A percentile compares a stretch with the other conserved stretches of the same genome.
These are phyloP conservation scores for Hermaeophaga mercurialis DNA, from an alignment of 2,888 invertebrate species.

Conservation along the genomic window DNA sequence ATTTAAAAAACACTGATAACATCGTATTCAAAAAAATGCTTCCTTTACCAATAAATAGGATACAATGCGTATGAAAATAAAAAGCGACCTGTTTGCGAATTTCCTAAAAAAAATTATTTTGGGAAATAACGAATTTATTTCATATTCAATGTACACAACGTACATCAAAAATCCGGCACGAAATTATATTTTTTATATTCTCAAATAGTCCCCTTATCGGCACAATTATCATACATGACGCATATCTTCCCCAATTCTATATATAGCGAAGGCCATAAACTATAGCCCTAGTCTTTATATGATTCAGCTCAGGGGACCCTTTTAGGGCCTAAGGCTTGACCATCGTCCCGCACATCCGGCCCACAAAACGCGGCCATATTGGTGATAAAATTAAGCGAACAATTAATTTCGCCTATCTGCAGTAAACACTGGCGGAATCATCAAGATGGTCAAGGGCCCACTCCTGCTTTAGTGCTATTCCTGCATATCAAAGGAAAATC, in stretches of 20 bases:
- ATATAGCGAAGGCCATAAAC: conserved; percentile 16
- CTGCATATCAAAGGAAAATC: conserved; percentile 9
- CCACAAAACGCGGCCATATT: conserved; percentile 37
- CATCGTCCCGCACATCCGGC: conserved; percentile 36
- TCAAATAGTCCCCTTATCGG: neutral
- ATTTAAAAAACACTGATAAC: too few species aligned
- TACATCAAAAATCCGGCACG: too few species aligned
- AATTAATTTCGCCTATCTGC: conserved; percentile 46
- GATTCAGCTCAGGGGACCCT: conserved; percentile 15
- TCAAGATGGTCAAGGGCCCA: conserved; percentile 13
- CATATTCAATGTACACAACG: too few species aligned
- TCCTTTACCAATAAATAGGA: too few species aligned
- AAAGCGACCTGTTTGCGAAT: too few species aligned
- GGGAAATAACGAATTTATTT: too few species aligned
- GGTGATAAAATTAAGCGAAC: conserved; percentile 48
- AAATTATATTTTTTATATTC: conserved; percentile 8
- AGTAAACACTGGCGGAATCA: conserved; percentile 36
- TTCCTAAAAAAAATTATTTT: too few species aligned
- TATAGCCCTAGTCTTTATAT: conserved; percentile 16
- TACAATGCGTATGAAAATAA: too few species aligned
- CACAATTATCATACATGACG: conserved; percentile 9
- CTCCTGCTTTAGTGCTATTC: conserved; percentile 9
- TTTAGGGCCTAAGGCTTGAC: conserved; percentile 35
- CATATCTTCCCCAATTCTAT: conserved; percentile 12
- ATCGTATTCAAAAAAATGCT: too few species aligned